Percentiles rank a stretch among this genome's conserved stretches.
Evolutionary conservation across 2,113 vertebrate species (phyloP).

Genomic region (Mesembrinibis cayennensis): DNA sequence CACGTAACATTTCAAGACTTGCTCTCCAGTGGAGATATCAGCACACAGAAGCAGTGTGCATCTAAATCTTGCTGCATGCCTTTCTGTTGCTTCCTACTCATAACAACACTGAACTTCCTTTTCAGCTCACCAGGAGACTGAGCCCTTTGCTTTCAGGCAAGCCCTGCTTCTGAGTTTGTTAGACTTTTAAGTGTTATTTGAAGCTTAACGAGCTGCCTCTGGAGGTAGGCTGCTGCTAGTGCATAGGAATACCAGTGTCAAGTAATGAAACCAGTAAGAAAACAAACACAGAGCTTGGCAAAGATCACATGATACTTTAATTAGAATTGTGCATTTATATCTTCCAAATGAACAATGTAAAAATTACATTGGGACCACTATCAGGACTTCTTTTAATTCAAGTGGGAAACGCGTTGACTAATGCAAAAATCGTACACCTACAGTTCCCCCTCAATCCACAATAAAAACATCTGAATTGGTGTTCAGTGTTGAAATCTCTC

Average conservation of each 20-base stretch:
- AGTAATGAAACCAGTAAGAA: neutral
- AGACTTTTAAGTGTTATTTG: neutral
- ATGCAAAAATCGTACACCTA: neutral
- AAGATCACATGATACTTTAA: neutral
- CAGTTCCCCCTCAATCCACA: neutral
- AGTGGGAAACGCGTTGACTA: neutral
- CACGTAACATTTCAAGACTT: neutral
- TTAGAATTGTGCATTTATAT: neutral
- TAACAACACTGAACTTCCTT: neutral
- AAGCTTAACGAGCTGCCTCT: neutral
- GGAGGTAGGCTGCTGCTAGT: neutral
- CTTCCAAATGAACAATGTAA: neutral
- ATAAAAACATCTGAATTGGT: neutral
- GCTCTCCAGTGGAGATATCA: neutral
- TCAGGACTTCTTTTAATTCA: neutral
- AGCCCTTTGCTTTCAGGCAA: neutral
- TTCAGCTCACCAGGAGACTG: neutral
- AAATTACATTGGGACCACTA: neutral
- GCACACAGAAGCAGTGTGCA: neutral
- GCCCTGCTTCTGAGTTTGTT: neutral
- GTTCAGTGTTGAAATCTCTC: neutral
- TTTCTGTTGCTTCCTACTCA: neutral
- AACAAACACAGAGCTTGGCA: neutral
- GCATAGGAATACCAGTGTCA: neutral
- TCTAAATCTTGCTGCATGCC: neutral